A percentile compares a stretch with the other conserved stretches of the same genome.
Evolutionary conservation across 2,888 invertebrate genomes (phyloP).

Genomic region (Cremastinae sp.): DNA sequence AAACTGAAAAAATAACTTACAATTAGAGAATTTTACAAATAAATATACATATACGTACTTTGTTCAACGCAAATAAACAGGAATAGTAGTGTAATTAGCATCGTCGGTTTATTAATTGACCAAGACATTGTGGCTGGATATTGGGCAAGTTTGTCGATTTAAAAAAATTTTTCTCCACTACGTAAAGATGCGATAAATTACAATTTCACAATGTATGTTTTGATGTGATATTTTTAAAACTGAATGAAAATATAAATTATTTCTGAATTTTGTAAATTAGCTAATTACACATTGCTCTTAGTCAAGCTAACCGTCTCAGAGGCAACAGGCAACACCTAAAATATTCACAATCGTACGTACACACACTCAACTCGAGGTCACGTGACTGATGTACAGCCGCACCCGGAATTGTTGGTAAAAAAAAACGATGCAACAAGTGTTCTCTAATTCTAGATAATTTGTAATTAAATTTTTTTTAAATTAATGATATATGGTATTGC

Average conservation of each 20-base stretch:
- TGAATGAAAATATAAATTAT: not conserved
- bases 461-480: no score
- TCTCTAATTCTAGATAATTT: no score
- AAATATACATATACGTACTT: constrained; percentile 57
- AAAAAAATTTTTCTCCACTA: constrained; percentile 6
- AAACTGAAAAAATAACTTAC: constrained; percentile 26
- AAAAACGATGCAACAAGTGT: no score
- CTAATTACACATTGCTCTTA: not conserved
- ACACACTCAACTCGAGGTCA: no score
- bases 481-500: no score
- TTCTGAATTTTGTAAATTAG: not conserved
- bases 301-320: constrained; percentile 18
- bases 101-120: constrained; percentile 25
- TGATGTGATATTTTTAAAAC: not conserved
- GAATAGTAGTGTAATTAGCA: constrained; percentile 52
- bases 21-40: not conserved
- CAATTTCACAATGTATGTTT: not conserved
- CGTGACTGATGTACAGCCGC: no score
- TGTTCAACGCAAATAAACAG: constrained; percentile 61
- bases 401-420: no score
- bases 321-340: constrained; percentile 50
- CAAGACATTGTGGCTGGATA: constrained; percentile 25
- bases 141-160: not conserved
- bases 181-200: constrained; percentile 14
- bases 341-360: constrained; percentile 47